Evolutionary conservation across 2,113 vertebrate genomes (phyloP).

Genomic region (Alosa alosa): DNA sequence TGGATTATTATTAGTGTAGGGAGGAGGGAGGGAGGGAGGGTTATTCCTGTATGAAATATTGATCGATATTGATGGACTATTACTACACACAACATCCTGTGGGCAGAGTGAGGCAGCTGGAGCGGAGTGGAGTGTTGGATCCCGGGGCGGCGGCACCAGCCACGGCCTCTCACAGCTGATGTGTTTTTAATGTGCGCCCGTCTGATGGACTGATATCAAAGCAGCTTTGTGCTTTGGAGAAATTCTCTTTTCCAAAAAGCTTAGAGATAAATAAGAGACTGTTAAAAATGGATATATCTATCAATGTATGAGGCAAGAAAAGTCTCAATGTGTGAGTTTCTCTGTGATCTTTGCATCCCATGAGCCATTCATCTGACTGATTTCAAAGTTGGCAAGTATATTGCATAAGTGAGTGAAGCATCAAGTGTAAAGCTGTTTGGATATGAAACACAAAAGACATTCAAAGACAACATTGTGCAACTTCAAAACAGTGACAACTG

Average conservation of each 20-base stretch:
- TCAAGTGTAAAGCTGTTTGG: too few relatives aligned
- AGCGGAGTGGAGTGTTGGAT: not conserved
- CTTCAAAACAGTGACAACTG: too few relatives aligned
- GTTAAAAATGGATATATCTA: not conserved
- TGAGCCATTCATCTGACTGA: too few relatives aligned
- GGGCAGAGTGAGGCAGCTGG: not conserved
- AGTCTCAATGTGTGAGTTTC: too few relatives aligned
- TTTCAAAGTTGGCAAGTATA: too few relatives aligned
- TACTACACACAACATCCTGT: slow-evolving; percentile 38
- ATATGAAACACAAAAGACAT: too few relatives aligned
- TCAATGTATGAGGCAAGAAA: not conserved
- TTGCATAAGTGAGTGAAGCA: too few relatives aligned
- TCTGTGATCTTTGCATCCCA: too few relatives aligned
- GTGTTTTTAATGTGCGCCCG: slow-evolving; percentile 8
- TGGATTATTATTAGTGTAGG: too few relatives aligned
- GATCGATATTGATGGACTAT: slow-evolving; percentile 49
- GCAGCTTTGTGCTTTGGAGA: not conserved
- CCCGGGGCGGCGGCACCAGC: not conserved
- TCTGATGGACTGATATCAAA: not conserved
- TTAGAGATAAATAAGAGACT: not conserved
- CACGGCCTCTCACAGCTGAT: not conserved
- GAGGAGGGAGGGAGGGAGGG: not conserved
- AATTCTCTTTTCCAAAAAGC: not conserved
- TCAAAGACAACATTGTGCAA: too few relatives aligned
- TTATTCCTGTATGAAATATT: slow-evolving; percentile 55